These are phyloP conservation scores for Diabrotica undecimpunctata DNA, from an alignment of 1,140 invertebrate genomes.

Conservation along the genomic window DNA sequence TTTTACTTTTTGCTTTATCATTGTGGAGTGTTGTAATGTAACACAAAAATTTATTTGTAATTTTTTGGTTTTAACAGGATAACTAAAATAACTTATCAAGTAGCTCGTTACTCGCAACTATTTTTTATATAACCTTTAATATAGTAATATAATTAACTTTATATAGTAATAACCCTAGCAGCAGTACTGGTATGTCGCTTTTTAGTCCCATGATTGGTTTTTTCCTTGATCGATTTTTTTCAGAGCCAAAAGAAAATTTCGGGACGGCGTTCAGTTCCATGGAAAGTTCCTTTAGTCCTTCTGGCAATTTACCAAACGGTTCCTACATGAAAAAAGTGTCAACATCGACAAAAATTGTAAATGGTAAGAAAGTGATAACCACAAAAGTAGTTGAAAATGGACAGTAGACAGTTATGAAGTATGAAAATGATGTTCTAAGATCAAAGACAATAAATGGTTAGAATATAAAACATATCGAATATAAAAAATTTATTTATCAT, in stretches of 20 bases:
- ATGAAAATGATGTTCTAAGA: conserved; percentile 93
- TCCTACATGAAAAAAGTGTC: conserved; percentile 74
- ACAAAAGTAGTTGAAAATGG: conserved; percentile 94
- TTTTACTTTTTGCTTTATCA: too few relatives aligned
- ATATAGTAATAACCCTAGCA: not conserved
- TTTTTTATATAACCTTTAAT: too few relatives aligned
- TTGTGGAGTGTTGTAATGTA: too few relatives aligned
- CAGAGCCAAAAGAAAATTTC: not conserved
- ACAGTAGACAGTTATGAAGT: conserved; percentile 89
- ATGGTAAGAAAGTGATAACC: conserved; percentile 95
- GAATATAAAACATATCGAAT: conserved; percentile 55
- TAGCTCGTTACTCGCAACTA: too few relatives aligned
- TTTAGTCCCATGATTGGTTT: not conserved
- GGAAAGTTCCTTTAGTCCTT: conserved; percentile 50
- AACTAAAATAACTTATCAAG: too few relatives aligned
- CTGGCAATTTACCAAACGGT: conserved; percentile 48
- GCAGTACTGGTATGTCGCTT: not conserved
- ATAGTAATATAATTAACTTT: too few relatives aligned
- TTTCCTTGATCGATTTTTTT: not conserved
- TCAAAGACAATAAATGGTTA: conserved; percentile 94
- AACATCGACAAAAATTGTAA: conserved; percentile 88
- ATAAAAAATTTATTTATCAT: too few relatives aligned
- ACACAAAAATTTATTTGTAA: too few relatives aligned
- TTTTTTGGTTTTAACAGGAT: too few relatives aligned
- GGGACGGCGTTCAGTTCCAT: conserved; percentile 61